These are phyloP conservation scores for Parascotia fuliginaria DNA, from an alignment of 2,888 invertebrate genomes.

Conservation along the genomic window DNA sequence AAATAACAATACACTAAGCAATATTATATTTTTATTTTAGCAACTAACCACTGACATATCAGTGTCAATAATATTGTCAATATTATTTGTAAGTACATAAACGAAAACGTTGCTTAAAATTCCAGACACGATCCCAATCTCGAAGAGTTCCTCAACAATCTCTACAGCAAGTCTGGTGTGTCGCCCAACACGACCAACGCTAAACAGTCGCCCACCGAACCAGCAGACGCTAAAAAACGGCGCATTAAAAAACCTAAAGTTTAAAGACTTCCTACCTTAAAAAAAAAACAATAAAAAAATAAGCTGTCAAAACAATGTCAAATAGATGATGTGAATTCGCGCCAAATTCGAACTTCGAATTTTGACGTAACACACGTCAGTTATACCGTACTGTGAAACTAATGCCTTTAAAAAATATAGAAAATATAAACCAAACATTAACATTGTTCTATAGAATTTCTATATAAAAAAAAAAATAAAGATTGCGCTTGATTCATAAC, in stretches of 20 bases:
- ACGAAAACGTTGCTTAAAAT: neutral
- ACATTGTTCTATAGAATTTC: constrained; percentile 39
- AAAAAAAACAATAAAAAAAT: constrained; percentile 21
- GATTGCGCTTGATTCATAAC: constrained; percentile 31
- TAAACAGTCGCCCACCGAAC: constrained; percentile 45
- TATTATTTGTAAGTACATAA: neutral
- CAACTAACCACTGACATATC: too few relatives aligned
- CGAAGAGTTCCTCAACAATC: constrained; percentile 92
- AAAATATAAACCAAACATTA: constrained; percentile 35
- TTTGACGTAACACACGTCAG: constrained; percentile 33
- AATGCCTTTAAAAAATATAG: constrained; percentile 44
- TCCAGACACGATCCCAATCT: constrained; percentile 90
- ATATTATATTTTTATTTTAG: too few relatives aligned
- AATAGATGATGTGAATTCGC: constrained; percentile 32
- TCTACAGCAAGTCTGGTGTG: constrained; percentile 88
- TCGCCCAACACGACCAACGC: constrained; percentile 54
- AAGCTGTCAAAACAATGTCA: constrained; percentile 34
- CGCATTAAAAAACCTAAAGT: constrained; percentile 76
- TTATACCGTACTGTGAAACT: constrained; percentile 45
- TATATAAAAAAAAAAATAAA: constrained; percentile 29
- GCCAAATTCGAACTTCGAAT: constrained; percentile 36
- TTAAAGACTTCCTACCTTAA: constrained; percentile 40
- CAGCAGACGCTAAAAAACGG: constrained; percentile 63
- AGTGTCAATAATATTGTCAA: too few relatives aligned
- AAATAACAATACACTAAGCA: too few relatives aligned